Evolutionary conservation across 2,797 vertebrate species (phyloP).

Genomic region (Trachops cirrhosus): DNA sequence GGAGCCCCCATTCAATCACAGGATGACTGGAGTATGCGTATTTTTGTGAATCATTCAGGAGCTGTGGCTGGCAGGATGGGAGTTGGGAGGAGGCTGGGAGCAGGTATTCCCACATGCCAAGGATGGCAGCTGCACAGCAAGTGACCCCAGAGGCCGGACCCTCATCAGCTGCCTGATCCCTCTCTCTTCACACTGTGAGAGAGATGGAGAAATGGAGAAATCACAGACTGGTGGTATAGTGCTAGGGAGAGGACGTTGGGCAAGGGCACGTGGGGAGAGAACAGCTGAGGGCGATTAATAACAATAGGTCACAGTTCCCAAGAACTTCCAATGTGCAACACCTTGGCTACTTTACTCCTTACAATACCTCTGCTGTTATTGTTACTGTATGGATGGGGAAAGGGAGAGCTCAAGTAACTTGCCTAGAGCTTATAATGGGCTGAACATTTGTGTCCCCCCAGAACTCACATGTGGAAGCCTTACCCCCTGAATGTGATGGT

Average conservation of each 20-base stretch:
- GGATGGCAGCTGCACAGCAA: constrained; percentile 43
- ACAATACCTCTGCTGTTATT: neutral
- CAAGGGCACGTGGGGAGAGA: neutral
- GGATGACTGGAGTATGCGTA: neutral
- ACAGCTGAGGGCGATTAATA: neutral
- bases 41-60: neutral
- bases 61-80: neutral
- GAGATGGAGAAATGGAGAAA: neutral
- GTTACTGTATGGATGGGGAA: neutral
- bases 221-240: neutral
- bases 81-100: neutral
- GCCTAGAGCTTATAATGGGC: neutral
- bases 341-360: neutral
- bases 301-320: neutral
- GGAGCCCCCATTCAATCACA: neutral
- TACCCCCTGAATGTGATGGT: neutral
- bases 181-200: neutral
- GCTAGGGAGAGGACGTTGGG: neutral
- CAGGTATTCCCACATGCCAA: constrained; percentile 47
- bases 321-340: neutral
- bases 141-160: neutral
- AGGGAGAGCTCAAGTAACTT: neutral
- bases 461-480: neutral
- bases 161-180: constrained; percentile 29
- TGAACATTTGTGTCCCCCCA: neutral